Evolutionary conservation across 2,888 invertebrate genomes (phyloP).

Genomic region (Eupithecia inturbata): DNA sequence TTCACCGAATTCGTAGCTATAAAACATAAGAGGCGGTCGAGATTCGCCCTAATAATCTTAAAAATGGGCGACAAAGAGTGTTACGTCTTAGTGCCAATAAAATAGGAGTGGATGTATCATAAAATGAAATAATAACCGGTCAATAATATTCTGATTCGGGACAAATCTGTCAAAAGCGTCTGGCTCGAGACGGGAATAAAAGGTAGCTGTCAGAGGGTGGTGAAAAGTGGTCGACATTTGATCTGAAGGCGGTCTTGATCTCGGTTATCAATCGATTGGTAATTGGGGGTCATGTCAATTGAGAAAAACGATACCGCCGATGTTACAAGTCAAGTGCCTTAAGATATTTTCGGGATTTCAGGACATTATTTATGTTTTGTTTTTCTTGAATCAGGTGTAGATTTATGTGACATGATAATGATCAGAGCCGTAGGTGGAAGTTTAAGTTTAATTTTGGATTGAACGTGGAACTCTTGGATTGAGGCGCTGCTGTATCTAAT

Average conservation of each 20-base stretch:
- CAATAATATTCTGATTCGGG: slow-evolving; percentile 77
- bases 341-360: slow-evolving; percentile 25
- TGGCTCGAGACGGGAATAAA: slow-evolving; percentile 55
- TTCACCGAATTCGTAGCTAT: slow-evolving; percentile 70
- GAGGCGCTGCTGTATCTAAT: not conserved
- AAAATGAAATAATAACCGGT: slow-evolving; percentile 83
- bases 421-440: not conserved
- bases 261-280: slow-evolving; percentile 74
- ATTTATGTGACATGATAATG: not conserved
- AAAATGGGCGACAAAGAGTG: slow-evolving; percentile 70
- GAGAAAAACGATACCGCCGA: slow-evolving; percentile 63
- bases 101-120: slow-evolving; percentile 81
- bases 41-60: slow-evolving; percentile 71
- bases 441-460: not conserved
- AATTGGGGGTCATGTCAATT: slow-evolving; percentile 76
- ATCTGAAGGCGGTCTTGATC: slow-evolving; percentile 71
- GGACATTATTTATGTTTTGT: slow-evolving; percentile 7
- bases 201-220: slow-evolving; percentile 62
- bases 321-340: slow-evolving; percentile 40
- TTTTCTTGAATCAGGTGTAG: not conserved
- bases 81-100: slow-evolving; percentile 77
- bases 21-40: slow-evolving; percentile 70
- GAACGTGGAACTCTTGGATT: not conserved
- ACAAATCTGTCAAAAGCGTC: slow-evolving; percentile 79
- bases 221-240: slow-evolving; percentile 77